Evolutionary conservation across 2,113 vertebrate genomes (phyloP).

Genomic region (Notiomystis cincta): DNA sequence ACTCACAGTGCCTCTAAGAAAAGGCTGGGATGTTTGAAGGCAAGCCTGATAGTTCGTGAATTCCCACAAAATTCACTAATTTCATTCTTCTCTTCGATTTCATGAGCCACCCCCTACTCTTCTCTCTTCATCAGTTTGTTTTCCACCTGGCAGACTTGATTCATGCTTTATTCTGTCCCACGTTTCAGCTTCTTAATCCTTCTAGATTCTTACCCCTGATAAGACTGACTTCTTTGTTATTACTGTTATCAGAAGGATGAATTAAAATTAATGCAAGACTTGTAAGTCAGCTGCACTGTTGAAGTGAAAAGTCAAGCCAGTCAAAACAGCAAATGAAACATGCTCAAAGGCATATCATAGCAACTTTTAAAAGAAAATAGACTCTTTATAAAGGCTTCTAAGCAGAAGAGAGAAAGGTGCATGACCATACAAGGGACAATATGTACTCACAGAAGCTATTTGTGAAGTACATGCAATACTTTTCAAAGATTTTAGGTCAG

Average conservation of each 20-base stretch:
- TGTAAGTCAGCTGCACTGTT: slow-evolving; percentile 13
- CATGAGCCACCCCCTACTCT: background rate
- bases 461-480: background rate
- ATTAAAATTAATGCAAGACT: slow-evolving; percentile 38
- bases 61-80: background rate
- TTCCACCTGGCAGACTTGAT: background rate
- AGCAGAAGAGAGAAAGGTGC: background rate
- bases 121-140: background rate
- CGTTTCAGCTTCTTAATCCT: slow-evolving; percentile 5
- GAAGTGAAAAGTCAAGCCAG: slow-evolving; percentile 40
- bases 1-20: background rate
- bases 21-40: background rate
- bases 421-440: background rate
- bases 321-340: slow-evolving; percentile 41
- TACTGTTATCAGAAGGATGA: slow-evolving; percentile 26
- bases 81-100: background rate
- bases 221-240: slow-evolving; percentile 17
- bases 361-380: slow-evolving; percentile 21
- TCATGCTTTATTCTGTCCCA: background rate
- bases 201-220: background rate
- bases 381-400: slow-evolving; percentile 16
- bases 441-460: background rate
- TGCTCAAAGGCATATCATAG: slow-evolving; percentile 35
- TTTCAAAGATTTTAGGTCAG: background rate
- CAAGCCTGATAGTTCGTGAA: background rate